Evolutionary conservation across 2,113 vertebrate genomes (phyloP).

Genomic region (Synchiropus splendidus): DNA sequence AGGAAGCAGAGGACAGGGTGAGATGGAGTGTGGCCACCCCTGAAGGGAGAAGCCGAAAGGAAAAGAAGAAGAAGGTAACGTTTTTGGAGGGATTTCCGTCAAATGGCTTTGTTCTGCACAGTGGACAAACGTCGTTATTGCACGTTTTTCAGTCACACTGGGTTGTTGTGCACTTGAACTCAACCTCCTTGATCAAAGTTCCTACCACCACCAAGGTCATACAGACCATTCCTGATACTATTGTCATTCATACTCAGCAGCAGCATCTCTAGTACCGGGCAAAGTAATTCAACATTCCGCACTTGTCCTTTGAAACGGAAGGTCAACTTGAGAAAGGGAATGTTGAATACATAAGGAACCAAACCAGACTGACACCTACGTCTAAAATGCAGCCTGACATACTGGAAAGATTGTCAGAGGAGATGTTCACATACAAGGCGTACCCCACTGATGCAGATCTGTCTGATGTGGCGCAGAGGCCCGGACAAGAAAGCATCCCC

Average conservation of each 20-base stretch:
- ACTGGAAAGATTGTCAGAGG: not conserved
- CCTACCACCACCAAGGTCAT: not conserved
- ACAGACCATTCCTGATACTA: not conserved
- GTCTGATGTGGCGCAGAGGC: not conserved
- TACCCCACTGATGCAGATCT: not conserved
- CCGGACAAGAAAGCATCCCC: not conserved
- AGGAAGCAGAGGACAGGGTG: too few species aligned
- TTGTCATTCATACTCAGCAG: not conserved
- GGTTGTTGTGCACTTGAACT: not conserved
- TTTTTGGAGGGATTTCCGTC: too few species aligned
- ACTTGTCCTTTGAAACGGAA: not conserved
- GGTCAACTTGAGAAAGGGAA: not conserved
- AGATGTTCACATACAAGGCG: not conserved
- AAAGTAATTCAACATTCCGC: not conserved
- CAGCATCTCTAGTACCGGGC: not conserved
- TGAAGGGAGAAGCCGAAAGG: too few species aligned
- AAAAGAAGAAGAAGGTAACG: too few species aligned
- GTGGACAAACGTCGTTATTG: too few species aligned
- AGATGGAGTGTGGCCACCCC: too few species aligned
- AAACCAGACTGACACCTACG: not conserved
- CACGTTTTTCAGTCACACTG: too few species aligned
- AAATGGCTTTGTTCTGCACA: too few species aligned
- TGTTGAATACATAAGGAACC: not conserved
- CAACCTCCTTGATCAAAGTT: not conserved
- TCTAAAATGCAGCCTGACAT: not conserved